These are phyloP conservation scores for Gobio gobio DNA, from an alignment of 2,113 vertebrate genomes.

Conservation along the genomic window DNA sequence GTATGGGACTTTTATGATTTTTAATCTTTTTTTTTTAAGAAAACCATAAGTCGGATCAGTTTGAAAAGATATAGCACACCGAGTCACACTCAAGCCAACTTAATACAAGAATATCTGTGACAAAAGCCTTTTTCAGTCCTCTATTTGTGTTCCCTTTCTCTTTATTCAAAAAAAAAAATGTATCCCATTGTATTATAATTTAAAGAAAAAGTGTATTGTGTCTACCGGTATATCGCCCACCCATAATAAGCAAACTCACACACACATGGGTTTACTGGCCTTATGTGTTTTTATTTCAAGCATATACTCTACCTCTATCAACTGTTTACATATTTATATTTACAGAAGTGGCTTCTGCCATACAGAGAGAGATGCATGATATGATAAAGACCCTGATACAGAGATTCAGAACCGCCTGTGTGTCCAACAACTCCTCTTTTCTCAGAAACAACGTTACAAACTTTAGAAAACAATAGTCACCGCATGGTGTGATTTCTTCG, in stretches of 20 bases:
- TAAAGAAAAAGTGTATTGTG: too few species aligned
- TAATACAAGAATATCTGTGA: too few species aligned
- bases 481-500: background rate
- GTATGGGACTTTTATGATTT: too few species aligned
- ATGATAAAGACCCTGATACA: conserved; percentile 40
- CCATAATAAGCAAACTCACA: background rate
- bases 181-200: too few species aligned
- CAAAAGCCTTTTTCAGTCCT: too few species aligned
- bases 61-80: too few species aligned
- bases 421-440: conserved; percentile 8
- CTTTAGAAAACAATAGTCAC: conserved; percentile 54
- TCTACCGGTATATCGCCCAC: too few species aligned
- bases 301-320: conserved; percentile 65
- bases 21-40: too few species aligned
- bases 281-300: conserved; percentile 68
- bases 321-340: conserved; percentile 61
- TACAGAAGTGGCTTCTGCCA: conserved; percentile 64
- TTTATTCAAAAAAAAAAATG: too few species aligned
- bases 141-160: too few species aligned
- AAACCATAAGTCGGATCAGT: too few species aligned
- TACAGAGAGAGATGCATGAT: conserved; percentile 54
- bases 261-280: conserved; percentile 52
- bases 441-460: conserved; percentile 51
- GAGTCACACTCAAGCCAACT: too few species aligned
- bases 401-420: conserved; percentile 24